Evolutionary conservation across 1,140 invertebrate genomes (phyloP), one percentile per base, ranked within the genome.

Genomic region (Lepidurus arcticus): DNA sequence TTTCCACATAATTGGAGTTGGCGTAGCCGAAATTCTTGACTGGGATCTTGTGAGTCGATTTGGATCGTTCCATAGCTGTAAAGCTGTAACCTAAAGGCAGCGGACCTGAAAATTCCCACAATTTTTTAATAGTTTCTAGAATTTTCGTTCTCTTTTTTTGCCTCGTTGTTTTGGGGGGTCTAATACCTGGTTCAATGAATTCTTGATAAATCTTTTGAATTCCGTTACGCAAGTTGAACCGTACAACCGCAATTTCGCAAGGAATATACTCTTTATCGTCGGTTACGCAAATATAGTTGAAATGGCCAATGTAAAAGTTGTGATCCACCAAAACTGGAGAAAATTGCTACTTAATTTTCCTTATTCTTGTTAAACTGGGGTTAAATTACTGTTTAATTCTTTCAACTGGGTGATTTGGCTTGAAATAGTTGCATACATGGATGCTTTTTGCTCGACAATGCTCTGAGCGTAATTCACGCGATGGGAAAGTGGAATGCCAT

Each of bases 231-330:
- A 85, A 78, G 73, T 78, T 82, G 77, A 82, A 85, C 76, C 84
- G 82, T 21, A 85, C 79, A 1, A 83, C 75, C 6, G 81, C 82
- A 1, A 85, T 81, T 78, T 85, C 84, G 44, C 77, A 76, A n/a
- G 84, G 84, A 10, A 84, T 73, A 73, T 82, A 84, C 65, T 84
- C 81, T 7, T 80, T 81, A 42, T 84, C 82, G 24, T 82, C 82
- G n/a, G 83, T 83, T 42, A 81, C 80, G 82, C 83, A 84, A 53
- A 84, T 76, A 11, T 78, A 80, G 77, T 84, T 83, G 53, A 85
- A 82, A 74, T 83, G 81, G 10, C 84, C 81, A 9, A 84, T 81
- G 77, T 83, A 82, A 79, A 85, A 85, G 65, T 79, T 75, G 44
- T 82, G 80, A 16, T 83, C 76, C 45, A 76, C 80, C 24, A 84